Conservation (phyloP, 2,113 vertebrate species). For the Syngnathus typhle region DNA sequence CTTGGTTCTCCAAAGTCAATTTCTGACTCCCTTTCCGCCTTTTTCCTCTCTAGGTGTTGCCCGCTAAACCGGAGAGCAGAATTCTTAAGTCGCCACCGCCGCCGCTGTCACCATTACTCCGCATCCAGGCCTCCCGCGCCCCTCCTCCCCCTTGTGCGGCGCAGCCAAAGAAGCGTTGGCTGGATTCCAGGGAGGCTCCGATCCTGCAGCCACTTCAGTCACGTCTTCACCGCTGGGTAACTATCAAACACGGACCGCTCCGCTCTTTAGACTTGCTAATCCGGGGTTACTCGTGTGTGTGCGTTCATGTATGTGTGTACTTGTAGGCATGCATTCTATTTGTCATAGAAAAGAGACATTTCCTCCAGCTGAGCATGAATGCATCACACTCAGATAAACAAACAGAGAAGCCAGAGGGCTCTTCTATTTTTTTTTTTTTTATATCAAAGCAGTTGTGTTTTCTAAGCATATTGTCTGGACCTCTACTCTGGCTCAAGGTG, state of each 20-base stretch:
- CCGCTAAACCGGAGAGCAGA: constrained; percentile 28
- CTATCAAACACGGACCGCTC: constrained; percentile 21
- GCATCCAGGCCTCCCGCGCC: constrained; percentile 20
- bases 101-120: constrained; percentile 18
- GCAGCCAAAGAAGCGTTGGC: constrained; percentile 48
- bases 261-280: constrained; percentile 25
- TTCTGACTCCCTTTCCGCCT: constrained; percentile 38
- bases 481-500: constrained; percentile 42
- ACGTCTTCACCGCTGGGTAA: constrained; percentile 76
- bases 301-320: not conserved
- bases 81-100: constrained; percentile 12
- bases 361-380: constrained; percentile 42
- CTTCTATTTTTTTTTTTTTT: constrained; percentile 6
- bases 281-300: constrained; percentile 31
- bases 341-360: constrained; percentile 36
- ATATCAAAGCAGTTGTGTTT: constrained; percentile 32
- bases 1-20: not conserved
- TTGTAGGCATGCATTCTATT: not conserved
- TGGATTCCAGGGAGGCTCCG: constrained; percentile 52
- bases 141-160: constrained; percentile 22
- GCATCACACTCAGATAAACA: constrained; percentile 12
- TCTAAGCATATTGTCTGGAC: constrained; percentile 26
- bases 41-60: constrained; percentile 43
- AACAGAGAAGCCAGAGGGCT: constrained; percentile 26
- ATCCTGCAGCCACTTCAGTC: constrained; percentile 70